A percentile compares a stretch with the other conserved stretches of the same genome.
phyloP scores from a whole-genome alignment of 2,113 vertebrate genomes.

The Xenopus tropicalis region UCB_Xtro_10.0 CM004445.2:39911501-39912000 shows the following conservation, averaged over 20 bases:
- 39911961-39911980: too few relatives aligned
- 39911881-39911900: background rate
- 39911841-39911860: slow-evolving; percentile 39
- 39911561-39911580: background rate
- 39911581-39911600: background rate
- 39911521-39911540: background rate
- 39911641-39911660: too few relatives aligned
- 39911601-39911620: background rate
- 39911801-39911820: slow-evolving; percentile 41
- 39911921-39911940: background rate
- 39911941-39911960: too few relatives aligned
- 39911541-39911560: background rate
- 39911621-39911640: background rate
- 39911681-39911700: background rate
- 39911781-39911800: slow-evolving; percentile 30
- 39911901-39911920: background rate
- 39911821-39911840: slow-evolving; percentile 18
- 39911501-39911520: too few relatives aligned
- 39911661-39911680: slow-evolving; percentile 3
- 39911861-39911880: slow-evolving; percentile 14
- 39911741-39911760: background rate
- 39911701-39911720: background rate
- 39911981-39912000: too few relatives aligned
- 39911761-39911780: slow-evolving; percentile 19
- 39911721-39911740: background rate